Evolutionary conservation across 1,140 invertebrate species (phyloP), one percentile per base, ranked within the genome.

Genomic region (Pseudobourletiella spinata): DNA sequence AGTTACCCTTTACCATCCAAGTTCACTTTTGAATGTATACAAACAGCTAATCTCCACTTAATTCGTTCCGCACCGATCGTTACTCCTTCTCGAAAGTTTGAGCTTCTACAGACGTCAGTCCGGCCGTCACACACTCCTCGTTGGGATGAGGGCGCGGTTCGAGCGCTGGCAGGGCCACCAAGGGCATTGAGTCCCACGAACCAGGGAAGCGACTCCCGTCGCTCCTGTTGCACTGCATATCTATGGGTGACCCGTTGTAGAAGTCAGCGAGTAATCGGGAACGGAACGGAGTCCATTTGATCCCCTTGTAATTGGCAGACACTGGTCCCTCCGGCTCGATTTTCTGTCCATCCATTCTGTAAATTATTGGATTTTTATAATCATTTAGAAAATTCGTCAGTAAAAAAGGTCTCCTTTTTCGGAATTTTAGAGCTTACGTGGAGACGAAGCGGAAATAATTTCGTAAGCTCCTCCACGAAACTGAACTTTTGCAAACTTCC

Each of bases 181-280:
- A 70, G 0, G 79, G 79, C 30, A 83, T 79, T 67, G 82, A 82
- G 52, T 83, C 79, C 84, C 84, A 86, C 28, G 83, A 75, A 14
- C 84, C 87, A 14, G 86, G 88, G 75, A 95, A 91, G 70, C 91
- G 78, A 54, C 81, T 80, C 15, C 93, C 93, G 70, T 87, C 84
- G 2, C 90, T 95, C 72, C 84, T 83, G 76, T 97, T 97, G 74
- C 95, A 98, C 73, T 96, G 92, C 89, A 96, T 94, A 51, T 91
- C 91, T 48, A 98, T 80, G 22, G 91, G 87, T 1, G 91, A 84
- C 66, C 86, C 83, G n/a, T 82, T 79, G 72, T 95, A 97, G 15
- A 95, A 80, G 56, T 84, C 80, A 26, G 84, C 77, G 26, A 97
- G 76, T 16, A 91, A 77, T 44, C 82, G 76, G 0, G 84, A 79